These are phyloP conservation scores for Venusia cambrica DNA, from an alignment of 2,888 invertebrate species.

Conservation along the genomic window DNA sequence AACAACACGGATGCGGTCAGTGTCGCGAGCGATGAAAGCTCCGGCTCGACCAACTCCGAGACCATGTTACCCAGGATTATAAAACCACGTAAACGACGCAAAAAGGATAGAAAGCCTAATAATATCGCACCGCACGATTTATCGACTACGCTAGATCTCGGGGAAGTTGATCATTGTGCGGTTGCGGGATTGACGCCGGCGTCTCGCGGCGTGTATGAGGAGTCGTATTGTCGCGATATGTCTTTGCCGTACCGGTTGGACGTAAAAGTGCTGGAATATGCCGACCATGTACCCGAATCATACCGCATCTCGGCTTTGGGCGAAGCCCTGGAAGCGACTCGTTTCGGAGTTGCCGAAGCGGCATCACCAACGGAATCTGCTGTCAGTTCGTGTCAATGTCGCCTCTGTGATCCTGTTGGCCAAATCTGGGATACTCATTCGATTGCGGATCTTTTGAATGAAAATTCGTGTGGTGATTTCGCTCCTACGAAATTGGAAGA, in stretches of 20 bases:
- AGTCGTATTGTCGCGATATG: constrained; percentile 73
- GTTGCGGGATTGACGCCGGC: constrained; percentile 53
- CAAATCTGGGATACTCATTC: constrained; percentile 88
- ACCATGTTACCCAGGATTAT: constrained; percentile 93
- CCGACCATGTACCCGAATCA: constrained; percentile 60
- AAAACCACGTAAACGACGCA: constrained; percentile 93
- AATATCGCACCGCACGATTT: constrained; percentile 73
- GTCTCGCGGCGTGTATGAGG: constrained; percentile 68
- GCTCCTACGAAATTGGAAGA: constrained; percentile 74
- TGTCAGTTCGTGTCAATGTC: constrained; percentile 84
- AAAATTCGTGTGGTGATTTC: constrained; percentile 72
- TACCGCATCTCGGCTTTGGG: constrained; percentile 77
- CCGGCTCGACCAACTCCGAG: constrained; percentile 83
- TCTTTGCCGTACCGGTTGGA: constrained; percentile 72
- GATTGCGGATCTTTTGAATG: constrained; percentile 73
- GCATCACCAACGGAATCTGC: constrained; percentile 71
- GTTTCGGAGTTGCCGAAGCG: constrained; percentile 68
- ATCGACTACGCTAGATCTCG: constrained; percentile 61
- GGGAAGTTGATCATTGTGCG: constrained; percentile 71
- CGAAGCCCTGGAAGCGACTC: constrained; percentile 74
- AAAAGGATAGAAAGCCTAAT: constrained; percentile 91
- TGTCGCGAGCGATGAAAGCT: constrained; percentile 89
- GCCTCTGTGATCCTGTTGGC: constrained; percentile 87
- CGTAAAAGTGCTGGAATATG: constrained; percentile 68
- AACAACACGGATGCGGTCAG: constrained; percentile 85